Evolutionary conservation across 1,140 invertebrate species (phyloP), one percentile per base, ranked within the genome.

Genomic region (Zaprionus gabonicus): DNA sequence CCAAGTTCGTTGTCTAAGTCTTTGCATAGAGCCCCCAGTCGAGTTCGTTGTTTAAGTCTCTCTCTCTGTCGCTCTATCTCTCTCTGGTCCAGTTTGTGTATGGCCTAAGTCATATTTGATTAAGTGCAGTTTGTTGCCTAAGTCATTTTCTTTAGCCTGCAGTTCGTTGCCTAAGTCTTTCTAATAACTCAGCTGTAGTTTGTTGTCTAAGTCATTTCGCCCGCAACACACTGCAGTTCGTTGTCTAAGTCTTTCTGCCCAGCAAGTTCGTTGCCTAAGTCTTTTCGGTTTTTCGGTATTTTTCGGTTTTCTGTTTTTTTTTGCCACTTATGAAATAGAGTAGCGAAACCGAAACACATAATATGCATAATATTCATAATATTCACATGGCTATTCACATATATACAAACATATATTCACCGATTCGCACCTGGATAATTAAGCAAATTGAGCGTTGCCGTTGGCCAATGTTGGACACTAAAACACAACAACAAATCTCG

Each of bases 341-440:
- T 23, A 71, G 15, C 53, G 53, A 27, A 55, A 55, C 53, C 25
- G 53, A 55, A 55, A 34, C 57, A 38, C 5, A 36, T 38, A 36
- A 36, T 65, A 49, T 65, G 46, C 31, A 49, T 51, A 49, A 56
- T 51, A 49, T 28, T 49, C 20, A 53, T 65, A 64, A 56, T 78
- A 41, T 59, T 70, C 79, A 80, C 55, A 83, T 76, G 71, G 46
- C 27, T 25, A 69, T 68, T 56, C 49, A 74, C 36, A 55, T 69
- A 41, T 59, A 74, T 20, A 55, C 53, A 34, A 44, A 55, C 60
- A 41, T 59, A 55, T 69, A 69, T 69, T 51, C 44, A 60, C 25
- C 53, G 70, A 71, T 75, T 75, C 81, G 65, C 81, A 83, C 81
- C 78, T 83, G 67, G 58, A 58, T 81, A 71, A 84, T 84, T 84